A percentile compares a stretch with the other conserved stretches of the same genome.
These are phyloP conservation scores for Eretmochelys imbricata DNA, from an alignment of 2,113 vertebrate species.

Conservation along the genomic window DNA sequence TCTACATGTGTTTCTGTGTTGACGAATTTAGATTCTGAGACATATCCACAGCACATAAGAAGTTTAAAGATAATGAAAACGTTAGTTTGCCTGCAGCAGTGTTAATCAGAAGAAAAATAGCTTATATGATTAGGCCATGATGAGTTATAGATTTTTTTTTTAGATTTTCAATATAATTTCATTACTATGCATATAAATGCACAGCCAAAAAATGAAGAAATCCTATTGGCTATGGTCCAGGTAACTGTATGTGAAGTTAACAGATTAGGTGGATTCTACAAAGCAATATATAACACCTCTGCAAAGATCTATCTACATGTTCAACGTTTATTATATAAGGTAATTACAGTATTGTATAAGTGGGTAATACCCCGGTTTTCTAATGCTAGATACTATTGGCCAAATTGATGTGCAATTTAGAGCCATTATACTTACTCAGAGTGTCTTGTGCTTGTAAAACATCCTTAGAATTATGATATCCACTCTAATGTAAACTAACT, in stretches of 20 bases:
- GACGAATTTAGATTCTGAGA: neutral
- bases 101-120: neutral
- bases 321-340: rapidly evolving
- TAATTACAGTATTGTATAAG: rapidly evolving
- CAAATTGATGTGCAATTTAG: rapidly evolving
- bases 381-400: rapidly evolving
- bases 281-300: neutral
- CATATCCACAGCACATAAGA: rapidly evolving
- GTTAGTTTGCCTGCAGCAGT: neutral
- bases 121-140: neutral
- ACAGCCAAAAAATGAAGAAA: neutral
- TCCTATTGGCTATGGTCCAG: neutral
- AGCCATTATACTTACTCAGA: neutral
- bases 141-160: neutral
- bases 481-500: neutral
- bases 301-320: neutral
- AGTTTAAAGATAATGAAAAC: neutral
- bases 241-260: neutral
- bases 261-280: rapidly evolving
- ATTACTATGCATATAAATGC: neutral
- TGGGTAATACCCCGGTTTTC: neutral
- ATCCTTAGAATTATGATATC: neutral
- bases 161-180: neutral
- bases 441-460: neutral
- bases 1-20: rapidly evolving